Evolutionary conservation across 2,888 invertebrate genomes (phyloP).

Genomic region (Hypomecis atomaria): DNA sequence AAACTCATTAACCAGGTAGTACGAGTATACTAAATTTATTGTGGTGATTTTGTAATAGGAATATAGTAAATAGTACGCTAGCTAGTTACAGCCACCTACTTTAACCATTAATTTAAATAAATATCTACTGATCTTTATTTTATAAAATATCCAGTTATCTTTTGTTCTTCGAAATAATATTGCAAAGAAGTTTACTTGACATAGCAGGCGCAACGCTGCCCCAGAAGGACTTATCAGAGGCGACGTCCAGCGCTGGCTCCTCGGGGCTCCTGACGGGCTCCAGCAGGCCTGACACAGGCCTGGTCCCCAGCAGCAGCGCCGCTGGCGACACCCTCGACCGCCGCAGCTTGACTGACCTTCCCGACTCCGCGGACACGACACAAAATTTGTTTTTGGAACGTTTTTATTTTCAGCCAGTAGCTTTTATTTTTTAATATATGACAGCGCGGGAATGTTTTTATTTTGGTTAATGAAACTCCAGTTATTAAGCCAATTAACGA

Average conservation of each 20-base stretch:
- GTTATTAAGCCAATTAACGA: conserved; percentile 40
- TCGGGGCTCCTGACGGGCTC: conserved; percentile 79
- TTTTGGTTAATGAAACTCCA: conserved; percentile 14
- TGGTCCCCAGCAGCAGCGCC: conserved; percentile 84
- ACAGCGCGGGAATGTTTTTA: conserved; percentile 24
- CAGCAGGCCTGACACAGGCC: conserved; percentile 80
- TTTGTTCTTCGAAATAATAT: too few relatives aligned
- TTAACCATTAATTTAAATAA: too few relatives aligned
- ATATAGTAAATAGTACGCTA: too few relatives aligned
- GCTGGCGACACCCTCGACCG: conserved; percentile 80
- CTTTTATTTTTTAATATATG: neutral
- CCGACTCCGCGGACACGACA: conserved; percentile 38
- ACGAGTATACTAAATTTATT: too few relatives aligned
- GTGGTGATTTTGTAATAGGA: too few relatives aligned
- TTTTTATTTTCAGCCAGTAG: conserved; percentile 19
- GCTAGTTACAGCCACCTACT: too few relatives aligned
- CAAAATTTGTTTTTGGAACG: conserved; percentile 24
- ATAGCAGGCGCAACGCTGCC: conserved; percentile 75
- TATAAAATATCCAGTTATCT: too few relatives aligned
- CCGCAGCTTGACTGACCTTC: conserved; percentile 72
- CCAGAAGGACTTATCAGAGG: conserved; percentile 81
- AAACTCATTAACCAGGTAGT: too few relatives aligned
- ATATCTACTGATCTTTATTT: too few relatives aligned
- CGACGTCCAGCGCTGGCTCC: conserved; percentile 80
- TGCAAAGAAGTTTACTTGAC: conserved; percentile 65